phyloP scores from a whole-genome alignment of 2,113 vertebrate species.

The Platysteira castanea region DNA sequence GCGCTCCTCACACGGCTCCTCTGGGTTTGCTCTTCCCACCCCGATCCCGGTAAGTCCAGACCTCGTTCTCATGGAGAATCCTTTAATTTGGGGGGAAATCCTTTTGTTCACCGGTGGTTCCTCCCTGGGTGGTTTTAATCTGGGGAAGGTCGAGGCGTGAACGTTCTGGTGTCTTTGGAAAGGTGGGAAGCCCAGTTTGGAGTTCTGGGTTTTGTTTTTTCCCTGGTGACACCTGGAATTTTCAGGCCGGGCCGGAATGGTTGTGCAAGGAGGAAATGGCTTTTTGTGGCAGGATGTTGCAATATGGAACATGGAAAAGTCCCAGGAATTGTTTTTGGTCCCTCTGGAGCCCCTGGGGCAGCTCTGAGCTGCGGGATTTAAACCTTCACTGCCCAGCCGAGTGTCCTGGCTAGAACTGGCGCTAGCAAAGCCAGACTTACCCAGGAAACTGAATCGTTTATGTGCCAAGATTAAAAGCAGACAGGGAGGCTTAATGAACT shows the following conservation, averaged over 20 bases:
- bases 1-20: not conserved
- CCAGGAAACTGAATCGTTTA: not conserved
- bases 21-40: not conserved
- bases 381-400: not conserved
- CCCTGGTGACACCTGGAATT: not conserved
- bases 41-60: constrained; percentile 17
- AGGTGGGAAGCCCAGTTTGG: not conserved
- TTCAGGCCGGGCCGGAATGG: not conserved
- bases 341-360: not conserved
- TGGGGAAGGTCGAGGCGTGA: no score
- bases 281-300: not conserved
- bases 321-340: not conserved
- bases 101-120: not conserved
- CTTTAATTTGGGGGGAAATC: not conserved
- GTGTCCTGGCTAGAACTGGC: not conserved
- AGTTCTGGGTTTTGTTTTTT: not conserved
- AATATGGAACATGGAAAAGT: not conserved
- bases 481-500: not conserved
- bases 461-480: not conserved
- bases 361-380: not conserved
- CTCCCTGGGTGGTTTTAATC: not conserved
- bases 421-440: not conserved
- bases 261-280: not conserved
- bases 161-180: not conserved
- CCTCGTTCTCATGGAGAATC: fast-evolving